These are phyloP conservation scores for Pelmatolapia mariae DNA, from an alignment of 2,113 vertebrate genomes.

Conservation along the genomic window DNA sequence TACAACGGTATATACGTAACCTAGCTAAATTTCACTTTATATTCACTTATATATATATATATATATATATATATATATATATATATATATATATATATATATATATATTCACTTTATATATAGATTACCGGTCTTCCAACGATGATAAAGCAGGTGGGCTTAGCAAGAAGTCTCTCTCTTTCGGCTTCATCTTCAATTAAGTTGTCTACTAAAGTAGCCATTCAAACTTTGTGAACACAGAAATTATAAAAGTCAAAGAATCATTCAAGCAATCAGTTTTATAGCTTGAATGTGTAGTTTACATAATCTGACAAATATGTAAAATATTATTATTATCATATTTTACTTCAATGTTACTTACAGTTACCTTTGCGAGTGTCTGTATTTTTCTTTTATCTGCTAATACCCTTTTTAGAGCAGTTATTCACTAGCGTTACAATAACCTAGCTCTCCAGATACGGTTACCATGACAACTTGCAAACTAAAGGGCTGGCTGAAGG, in stretches of 20 bases:
- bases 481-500: not conserved
- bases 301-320: not conserved
- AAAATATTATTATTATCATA: not conserved
- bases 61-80: too few relatives aligned
- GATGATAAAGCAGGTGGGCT: conserved; percentile 83
- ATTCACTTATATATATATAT: not conserved
- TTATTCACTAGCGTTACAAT: not conserved
- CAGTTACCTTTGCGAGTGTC: not conserved
- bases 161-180: conserved; percentile 73
- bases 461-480: conserved; percentile 45
- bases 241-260: not conserved
- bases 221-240: not conserved
- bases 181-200: conserved; percentile 86
- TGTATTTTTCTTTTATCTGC: not conserved
- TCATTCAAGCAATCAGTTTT: not conserved
- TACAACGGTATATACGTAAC: not conserved
- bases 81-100: not conserved
- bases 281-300: not conserved
- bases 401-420: not conserved
- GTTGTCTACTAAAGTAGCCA: conserved; percentile 70
- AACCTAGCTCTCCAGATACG: not conserved
- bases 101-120: not conserved
- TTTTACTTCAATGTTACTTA: not conserved
- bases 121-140: conserved; percentile 88
- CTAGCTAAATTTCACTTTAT: not conserved